Conservation (phyloP, 2,797 vertebrate species). For the Streptopelia turtur region DNA sequence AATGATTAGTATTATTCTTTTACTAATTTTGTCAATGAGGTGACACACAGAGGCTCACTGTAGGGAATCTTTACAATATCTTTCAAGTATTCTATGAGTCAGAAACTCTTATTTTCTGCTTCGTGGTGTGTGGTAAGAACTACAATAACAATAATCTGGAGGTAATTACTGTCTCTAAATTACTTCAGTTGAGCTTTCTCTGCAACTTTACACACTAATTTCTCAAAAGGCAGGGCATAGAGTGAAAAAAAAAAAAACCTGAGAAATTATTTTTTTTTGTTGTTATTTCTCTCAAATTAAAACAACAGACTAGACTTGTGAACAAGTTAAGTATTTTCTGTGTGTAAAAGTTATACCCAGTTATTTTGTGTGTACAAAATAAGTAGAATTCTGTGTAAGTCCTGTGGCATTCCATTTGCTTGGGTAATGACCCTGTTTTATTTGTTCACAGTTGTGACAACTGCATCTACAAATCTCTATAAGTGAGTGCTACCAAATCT, state of each 20-base stretch:
- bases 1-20: not conserved
- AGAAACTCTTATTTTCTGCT: slow-evolving; percentile 51
- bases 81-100: slow-evolving; percentile 3
- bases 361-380: not conserved
- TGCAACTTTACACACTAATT: slow-evolving; percentile 14
- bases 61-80: slow-evolving; percentile 12
- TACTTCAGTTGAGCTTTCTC: slow-evolving; percentile 26
- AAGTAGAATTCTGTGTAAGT: not conserved
- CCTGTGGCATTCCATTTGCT: not conserved
- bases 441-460: not conserved
- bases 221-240: not conserved
- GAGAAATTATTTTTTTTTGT: not conserved
- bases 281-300: not conserved
- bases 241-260: not conserved
- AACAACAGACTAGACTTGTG: not conserved
- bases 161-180: slow-evolving; percentile 52
- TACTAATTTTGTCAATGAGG: not conserved
- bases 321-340: not conserved
- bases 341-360: not conserved
- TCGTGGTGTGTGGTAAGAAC: not conserved
- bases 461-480: not conserved
- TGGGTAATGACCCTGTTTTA: not conserved
- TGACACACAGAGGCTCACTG: not conserved
- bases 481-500: not conserved
- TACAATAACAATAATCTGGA: slow-evolving; percentile 37